These are phyloP conservation scores for Mus caroli DNA, from an alignment of 2,797 vertebrate genomes.

Conservation along the genomic window DNA sequence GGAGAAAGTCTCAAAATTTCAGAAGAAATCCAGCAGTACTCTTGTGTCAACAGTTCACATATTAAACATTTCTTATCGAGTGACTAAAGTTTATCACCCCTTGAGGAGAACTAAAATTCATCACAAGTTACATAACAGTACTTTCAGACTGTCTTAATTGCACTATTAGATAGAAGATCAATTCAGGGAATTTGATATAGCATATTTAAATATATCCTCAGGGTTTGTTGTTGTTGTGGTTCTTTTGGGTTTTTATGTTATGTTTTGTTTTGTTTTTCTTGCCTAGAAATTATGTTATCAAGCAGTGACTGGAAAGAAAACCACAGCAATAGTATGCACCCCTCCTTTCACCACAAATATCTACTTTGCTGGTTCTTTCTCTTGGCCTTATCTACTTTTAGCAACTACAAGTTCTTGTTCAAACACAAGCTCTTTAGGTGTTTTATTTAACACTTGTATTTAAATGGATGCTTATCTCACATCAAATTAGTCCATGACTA, in stretches of 20 bases:
- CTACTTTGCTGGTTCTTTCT: neutral
- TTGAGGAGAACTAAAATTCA: neutral
- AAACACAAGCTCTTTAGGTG: neutral
- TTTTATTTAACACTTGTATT: neutral
- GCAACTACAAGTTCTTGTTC: neutral
- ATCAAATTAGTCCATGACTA: neutral
- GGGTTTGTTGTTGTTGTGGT: neutral
- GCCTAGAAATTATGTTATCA: too few species aligned
- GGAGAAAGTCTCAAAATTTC: neutral
- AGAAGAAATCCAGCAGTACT: neutral
- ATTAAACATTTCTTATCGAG: neutral
- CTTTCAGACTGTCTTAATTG: conserved; percentile 11
- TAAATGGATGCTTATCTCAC: too few species aligned
- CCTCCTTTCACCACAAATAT: fast-evolving
- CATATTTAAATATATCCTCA: neutral
- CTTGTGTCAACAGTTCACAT: neutral
- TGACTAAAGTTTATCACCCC: neutral
- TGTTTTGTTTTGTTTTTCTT: neutral
- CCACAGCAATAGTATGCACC: neutral
- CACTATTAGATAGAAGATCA: neutral
- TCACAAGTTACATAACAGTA: neutral
- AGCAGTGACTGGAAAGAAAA: neutral
- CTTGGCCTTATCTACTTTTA: neutral
- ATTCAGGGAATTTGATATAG: neutral
- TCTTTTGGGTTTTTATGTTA: too few species aligned